Conservation (phyloP, 2,888 invertebrate genomes). For the Aphidius colemani region DNA sequence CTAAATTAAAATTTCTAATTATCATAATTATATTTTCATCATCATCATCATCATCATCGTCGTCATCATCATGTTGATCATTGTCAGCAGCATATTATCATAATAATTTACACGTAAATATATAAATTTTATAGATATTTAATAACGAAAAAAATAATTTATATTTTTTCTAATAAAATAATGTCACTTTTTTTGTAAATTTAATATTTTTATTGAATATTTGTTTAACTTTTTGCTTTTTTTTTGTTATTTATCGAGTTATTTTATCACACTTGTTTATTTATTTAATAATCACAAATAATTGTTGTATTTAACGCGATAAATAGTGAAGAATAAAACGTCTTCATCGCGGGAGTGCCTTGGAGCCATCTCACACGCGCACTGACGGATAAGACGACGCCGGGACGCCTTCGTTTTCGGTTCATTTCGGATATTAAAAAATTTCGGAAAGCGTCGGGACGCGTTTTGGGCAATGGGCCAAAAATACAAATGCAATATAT, state of each 20-base stretch:
- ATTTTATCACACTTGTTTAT: neutral
- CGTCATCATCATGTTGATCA: no score
- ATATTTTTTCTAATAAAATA: neutral
- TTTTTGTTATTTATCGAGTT: neutral
- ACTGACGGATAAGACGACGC: conserved; percentile 59
- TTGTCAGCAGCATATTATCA: no score
- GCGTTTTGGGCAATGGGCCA: conserved; percentile 49
- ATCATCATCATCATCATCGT: neutral
- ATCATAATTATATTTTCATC: neutral
- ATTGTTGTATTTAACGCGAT: conserved; percentile 46
- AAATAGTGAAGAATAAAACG: conserved; percentile 37
- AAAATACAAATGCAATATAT: conserved; percentile 30
- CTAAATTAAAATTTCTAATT: neutral
- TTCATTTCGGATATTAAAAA: conserved; percentile 50
- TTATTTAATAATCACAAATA: conserved; percentile 12
- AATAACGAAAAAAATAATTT: no score
- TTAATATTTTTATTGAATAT: no score
- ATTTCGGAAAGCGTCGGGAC: conserved; percentile 55
- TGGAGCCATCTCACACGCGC: conserved; percentile 59
- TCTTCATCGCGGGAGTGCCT: conserved; percentile 55
- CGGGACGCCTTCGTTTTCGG: conserved; percentile 58
- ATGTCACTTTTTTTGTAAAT: neutral
- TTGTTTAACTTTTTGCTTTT: neutral
- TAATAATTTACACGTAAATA: no score
- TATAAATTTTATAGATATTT: no score